phyloP scores from a whole-genome alignment of 2,797 vertebrate species.

The Otolemur crassicaudatus region DNA sequence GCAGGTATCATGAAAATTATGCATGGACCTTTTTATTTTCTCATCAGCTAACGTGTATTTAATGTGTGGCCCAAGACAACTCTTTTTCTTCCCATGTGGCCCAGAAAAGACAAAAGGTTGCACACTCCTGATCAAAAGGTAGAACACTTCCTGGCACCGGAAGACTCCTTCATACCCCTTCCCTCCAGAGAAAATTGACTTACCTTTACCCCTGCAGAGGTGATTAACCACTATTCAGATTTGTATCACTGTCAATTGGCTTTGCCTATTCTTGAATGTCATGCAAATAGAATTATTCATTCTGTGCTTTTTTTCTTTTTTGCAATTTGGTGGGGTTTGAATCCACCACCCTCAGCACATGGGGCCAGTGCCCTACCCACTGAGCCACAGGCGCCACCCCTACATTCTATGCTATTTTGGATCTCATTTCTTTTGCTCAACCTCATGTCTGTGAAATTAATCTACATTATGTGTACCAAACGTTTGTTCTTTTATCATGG shows the following conservation, averaged over 20 bases:
- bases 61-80: too few species aligned
- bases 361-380: too few species aligned
- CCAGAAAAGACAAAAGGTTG: too few species aligned
- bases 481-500: not conserved
- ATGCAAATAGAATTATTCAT: not conserved
- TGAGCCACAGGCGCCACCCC: too few species aligned
- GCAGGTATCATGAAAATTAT: too few species aligned
- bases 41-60: too few species aligned
- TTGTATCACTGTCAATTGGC: not conserved
- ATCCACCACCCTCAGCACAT: too few species aligned
- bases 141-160: not conserved
- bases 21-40: too few species aligned
- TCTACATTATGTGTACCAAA: not conserved
- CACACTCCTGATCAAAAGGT: not conserved
- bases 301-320: not conserved
- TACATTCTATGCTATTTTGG: too few species aligned
- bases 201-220: rapidly evolving
- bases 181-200: too few species aligned
- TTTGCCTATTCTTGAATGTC: not conserved
- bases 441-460: not conserved
- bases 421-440: not conserved
- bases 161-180: not conserved
- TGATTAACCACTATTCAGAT: not conserved
- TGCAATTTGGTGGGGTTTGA: too few species aligned
- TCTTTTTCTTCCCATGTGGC: too few species aligned